phyloP scores from a whole-genome alignment of 2,888 invertebrate species.

The Neria commutata region DNA sequence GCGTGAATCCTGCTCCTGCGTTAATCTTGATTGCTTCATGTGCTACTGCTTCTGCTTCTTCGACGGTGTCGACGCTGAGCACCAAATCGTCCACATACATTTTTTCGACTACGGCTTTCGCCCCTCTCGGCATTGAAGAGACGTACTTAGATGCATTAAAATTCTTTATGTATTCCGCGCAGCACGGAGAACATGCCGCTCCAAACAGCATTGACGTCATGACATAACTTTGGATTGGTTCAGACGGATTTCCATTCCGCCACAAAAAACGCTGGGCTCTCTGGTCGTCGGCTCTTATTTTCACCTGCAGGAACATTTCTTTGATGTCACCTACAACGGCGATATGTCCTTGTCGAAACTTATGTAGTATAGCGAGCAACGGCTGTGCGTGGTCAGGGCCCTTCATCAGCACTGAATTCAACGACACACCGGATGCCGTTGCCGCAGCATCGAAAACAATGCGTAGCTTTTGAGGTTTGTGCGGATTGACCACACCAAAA shows the following conservation, averaged over 20 bases:
- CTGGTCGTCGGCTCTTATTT: conserved; percentile 38
- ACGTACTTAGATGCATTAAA: conserved; percentile 32
- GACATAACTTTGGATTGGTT: conserved; percentile 6
- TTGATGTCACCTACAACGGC: conserved; percentile 45
- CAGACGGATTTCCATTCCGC: conserved; percentile 7
- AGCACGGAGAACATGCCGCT: conserved; percentile 36
- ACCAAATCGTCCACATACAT: conserved; percentile 28
- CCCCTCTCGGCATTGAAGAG: conserved; percentile 25
- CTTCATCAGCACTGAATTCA: conserved; percentile 39
- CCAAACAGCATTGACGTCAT: conserved; percentile 28
- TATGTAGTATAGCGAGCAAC: conserved; percentile 39
- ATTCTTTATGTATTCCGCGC: conserved; percentile 43
- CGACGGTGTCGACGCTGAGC: conserved; percentile 38
- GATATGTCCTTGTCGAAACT: conserved; percentile 39
- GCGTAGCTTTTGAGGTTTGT: conserved; percentile 41
- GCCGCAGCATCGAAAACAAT: conserved; percentile 48
- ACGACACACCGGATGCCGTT: conserved; percentile 27
- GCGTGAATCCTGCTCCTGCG: too few species aligned
- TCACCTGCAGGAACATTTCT: conserved; percentile 49
- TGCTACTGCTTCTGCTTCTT: conserved; percentile 41
- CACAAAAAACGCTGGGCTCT: conserved; percentile 35
- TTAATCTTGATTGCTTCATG: too few species aligned
- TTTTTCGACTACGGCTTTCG: conserved; percentile 25
- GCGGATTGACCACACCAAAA: conserved; percentile 20
- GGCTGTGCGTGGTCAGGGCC: conserved; percentile 44